Evolutionary conservation across 2,113 vertebrate species (phyloP).

Genomic region (Rhinolophus sinicus): DNA sequence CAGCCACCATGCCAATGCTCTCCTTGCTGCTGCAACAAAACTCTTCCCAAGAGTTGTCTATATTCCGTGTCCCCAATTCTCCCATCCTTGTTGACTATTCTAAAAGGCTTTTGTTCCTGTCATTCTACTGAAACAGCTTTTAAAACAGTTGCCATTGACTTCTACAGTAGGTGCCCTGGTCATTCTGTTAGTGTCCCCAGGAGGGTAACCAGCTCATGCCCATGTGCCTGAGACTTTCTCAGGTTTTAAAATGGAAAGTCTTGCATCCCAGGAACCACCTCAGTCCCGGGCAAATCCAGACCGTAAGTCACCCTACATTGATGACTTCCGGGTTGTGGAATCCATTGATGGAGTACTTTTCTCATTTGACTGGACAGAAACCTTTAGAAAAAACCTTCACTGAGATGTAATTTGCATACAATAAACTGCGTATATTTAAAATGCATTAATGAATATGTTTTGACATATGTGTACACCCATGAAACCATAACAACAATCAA

Average conservation of each 20-base stretch:
- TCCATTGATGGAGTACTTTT: background rate
- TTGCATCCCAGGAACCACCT: background rate
- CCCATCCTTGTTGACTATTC: background rate
- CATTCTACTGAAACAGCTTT: background rate
- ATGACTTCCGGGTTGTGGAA: background rate
- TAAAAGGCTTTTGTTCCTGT: background rate
- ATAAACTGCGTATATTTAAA: background rate
- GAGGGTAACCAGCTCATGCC: background rate
- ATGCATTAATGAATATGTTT: background rate
- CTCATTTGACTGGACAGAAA: background rate
- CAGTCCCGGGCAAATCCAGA: background rate
- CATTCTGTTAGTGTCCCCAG: background rate
- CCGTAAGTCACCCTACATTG: background rate
- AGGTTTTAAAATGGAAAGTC: background rate
- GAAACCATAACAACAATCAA: background rate
- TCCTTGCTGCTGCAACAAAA: background rate
- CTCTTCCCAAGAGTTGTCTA: background rate
- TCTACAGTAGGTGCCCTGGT: background rate
- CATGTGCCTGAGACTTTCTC: background rate
- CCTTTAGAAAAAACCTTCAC: background rate
- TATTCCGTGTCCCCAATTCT: background rate
- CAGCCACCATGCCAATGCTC: background rate
- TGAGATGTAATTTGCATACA: background rate
- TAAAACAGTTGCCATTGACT: background rate
- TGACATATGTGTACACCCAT: background rate